Conservation (phyloP, 92 coral and sea anemone genomes). For the Palythoa caribaeorum region DNA sequence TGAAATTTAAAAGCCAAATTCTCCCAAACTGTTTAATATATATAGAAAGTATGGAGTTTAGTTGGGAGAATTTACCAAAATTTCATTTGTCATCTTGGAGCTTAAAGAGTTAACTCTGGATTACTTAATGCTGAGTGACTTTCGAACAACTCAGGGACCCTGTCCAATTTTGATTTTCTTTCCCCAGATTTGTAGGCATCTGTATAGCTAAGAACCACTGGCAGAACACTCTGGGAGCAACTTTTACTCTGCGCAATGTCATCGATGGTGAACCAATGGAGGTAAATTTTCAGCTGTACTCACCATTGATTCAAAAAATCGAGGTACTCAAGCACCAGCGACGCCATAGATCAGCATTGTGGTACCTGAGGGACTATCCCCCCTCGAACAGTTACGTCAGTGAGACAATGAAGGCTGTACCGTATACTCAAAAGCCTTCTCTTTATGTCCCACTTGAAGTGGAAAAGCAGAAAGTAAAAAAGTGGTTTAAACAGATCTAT, state of each 20-base stretch:
- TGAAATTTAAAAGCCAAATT: too few species aligned
- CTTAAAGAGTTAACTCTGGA: too few species aligned
- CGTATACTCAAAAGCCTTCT: conserved; percentile 85
- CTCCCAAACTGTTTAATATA: too few species aligned
- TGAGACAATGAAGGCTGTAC: conserved; percentile 90
- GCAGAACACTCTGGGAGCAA: conserved; percentile 96
- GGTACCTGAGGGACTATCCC: conserved; percentile 95
- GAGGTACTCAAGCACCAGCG: conserved; percentile 91
- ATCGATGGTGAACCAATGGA: conserved; percentile 97
- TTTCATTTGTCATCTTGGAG: too few species aligned
- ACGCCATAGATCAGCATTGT: conserved; percentile 78
- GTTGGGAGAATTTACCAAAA: too few species aligned
- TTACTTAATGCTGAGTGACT: too few species aligned
- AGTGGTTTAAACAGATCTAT: conserved; percentile 89
- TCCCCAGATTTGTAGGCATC: conserved; percentile 88
- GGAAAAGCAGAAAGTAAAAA: conserved; percentile 78
- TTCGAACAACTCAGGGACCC: too few species aligned
- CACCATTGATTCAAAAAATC: conserved; percentile 92
- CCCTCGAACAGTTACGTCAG: conserved; percentile 90
- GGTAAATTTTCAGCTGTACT: conserved; percentile 92
- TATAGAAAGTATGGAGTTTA: too few species aligned
- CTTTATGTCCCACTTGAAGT: conserved; percentile 85
- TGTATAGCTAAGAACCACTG: conserved; percentile 96
- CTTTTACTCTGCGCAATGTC: conserved; percentile 95
- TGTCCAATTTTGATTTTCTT: background rate